Conservation (phyloP, 2,888 invertebrate genomes). For the Pristionchus mayeri region DNA sequence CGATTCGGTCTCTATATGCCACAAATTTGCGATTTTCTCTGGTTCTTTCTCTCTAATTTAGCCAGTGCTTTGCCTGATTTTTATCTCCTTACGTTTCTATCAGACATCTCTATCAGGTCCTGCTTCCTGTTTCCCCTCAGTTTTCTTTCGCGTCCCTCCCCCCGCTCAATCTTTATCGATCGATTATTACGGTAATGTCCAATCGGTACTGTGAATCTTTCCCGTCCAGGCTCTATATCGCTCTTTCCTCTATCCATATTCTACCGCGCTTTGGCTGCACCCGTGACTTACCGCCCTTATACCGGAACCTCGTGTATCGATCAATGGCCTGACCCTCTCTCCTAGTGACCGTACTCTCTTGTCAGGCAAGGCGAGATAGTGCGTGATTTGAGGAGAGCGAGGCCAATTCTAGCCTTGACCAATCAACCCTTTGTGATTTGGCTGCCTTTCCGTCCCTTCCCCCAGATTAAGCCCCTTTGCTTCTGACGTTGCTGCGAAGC, state of each 20-base stretch:
- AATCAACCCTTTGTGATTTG: too few species aligned
- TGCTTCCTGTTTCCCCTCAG: neutral
- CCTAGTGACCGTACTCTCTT: too few species aligned
- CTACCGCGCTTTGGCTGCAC: too few species aligned
- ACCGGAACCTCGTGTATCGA: too few species aligned
- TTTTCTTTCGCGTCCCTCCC: neutral
- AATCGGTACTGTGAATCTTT: neutral
- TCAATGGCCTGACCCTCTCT: neutral
- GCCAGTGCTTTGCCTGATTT: neutral
- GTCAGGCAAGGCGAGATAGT: too few species aligned
- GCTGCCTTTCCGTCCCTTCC: too few species aligned
- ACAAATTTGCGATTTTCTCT: neutral
- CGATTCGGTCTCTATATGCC: neutral
- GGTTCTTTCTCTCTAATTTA: neutral
- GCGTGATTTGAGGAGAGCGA: too few species aligned
- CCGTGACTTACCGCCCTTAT: too few species aligned
- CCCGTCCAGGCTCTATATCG: too few species aligned
- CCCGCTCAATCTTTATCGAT: slow-evolving; percentile 16
- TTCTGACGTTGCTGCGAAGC: slow-evolving; percentile 32
- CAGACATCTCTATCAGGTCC: slow-evolving; percentile 3
- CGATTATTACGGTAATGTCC: slow-evolving; percentile 7
- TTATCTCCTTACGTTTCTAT: neutral
- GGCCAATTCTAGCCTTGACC: too few species aligned
- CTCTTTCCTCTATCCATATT: too few species aligned
- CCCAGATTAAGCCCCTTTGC: too few species aligned